Evolutionary conservation across 2,888 invertebrate species (phyloP).

Genomic region (Drosophila sordidula): DNA sequence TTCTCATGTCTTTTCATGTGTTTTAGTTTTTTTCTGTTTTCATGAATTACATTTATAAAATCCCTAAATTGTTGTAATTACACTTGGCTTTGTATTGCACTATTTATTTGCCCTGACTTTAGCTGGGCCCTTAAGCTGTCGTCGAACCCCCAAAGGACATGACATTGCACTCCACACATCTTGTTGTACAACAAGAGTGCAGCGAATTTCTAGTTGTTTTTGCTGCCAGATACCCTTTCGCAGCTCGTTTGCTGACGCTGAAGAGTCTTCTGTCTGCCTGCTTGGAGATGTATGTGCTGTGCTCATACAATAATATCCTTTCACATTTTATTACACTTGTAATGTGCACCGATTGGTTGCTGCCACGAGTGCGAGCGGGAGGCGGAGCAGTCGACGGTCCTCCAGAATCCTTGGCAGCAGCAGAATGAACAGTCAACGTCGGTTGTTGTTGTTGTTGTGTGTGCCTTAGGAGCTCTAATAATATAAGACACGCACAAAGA

Average conservation of each 20-base stretch:
- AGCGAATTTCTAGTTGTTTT: slow-evolving; percentile 12
- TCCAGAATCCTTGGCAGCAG: slow-evolving; percentile 28
- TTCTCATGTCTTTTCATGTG: neutral
- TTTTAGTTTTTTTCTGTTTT: no score
- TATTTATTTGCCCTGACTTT: slow-evolving; percentile 23
- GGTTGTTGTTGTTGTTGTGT: slow-evolving; percentile 14
- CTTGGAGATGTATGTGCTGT: slow-evolving; percentile 24
- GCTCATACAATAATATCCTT: slow-evolving; percentile 70
- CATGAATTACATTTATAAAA: slow-evolving; percentile 8
- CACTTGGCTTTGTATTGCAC: slow-evolving; percentile 7
- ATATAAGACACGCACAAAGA: slow-evolving; percentile 60
- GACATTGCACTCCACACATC: slow-evolving; percentile 36
- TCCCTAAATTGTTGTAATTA: slow-evolving; percentile 40
- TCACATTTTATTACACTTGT: slow-evolving; percentile 80
- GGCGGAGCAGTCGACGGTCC: slow-evolving; percentile 27
- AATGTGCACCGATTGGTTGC: slow-evolving; percentile 71
- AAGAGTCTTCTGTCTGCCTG: slow-evolving; percentile 34
- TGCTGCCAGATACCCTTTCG: slow-evolving; percentile 10
- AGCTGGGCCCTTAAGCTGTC: slow-evolving; percentile 40
- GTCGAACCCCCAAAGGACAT: slow-evolving; percentile 25
- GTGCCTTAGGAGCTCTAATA: slow-evolving; percentile 66
- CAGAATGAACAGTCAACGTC: slow-evolving; percentile 49
- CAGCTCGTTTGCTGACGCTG: slow-evolving; percentile 6
- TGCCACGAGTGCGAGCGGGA: slow-evolving; percentile 15
- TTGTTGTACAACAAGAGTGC: slow-evolving; percentile 20